These are phyloP conservation scores for Spea bombifrons DNA, from an alignment of 2,113 vertebrate genomes.

Conservation along the genomic window DNA sequence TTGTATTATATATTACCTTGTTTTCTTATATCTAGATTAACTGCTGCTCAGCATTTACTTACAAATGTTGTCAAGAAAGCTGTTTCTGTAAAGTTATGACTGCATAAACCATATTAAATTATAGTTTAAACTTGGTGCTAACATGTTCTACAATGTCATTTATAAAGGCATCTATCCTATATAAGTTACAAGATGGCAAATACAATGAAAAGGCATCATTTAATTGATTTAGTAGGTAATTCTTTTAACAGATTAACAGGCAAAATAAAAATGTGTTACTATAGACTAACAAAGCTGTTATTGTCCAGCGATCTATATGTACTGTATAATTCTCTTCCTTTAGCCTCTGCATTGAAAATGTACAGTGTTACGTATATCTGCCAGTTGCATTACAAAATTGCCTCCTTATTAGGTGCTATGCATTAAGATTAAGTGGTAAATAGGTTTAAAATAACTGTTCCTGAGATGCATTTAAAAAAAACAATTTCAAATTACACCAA, in stretches of 20 bases:
- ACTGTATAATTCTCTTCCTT: not conserved
- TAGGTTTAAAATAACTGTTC: slow-evolving; percentile 32
- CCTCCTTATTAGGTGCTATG: slow-evolving; percentile 5
- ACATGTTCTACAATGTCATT: no score
- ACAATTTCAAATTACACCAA: slow-evolving; percentile 24
- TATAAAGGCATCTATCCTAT: no score
- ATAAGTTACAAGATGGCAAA: no score
- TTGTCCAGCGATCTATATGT: not conserved
- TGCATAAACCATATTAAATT: no score
- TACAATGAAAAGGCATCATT: not conserved
- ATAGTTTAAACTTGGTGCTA: no score
- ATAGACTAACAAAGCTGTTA: not conserved
- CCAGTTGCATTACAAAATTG: not conserved
- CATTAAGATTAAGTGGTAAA: slow-evolving; percentile 7
- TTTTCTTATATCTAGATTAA: no score
- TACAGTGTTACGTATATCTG: not conserved
- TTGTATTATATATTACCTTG: no score
- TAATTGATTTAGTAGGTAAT: not conserved
- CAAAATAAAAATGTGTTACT: not conserved
- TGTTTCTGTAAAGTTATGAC: no score
- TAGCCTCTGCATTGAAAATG: slow-evolving; percentile 4
- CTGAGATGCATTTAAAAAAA: slow-evolving; percentile 17
- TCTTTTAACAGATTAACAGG: not conserved
- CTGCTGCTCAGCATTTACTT: no score
- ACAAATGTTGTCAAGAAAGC: no score